Percentiles rank a stretch among this genome's conserved stretches.
Evolutionary conservation across 2,888 invertebrate species (phyloP).

Genomic region (Palloptera scutellata): DNA sequence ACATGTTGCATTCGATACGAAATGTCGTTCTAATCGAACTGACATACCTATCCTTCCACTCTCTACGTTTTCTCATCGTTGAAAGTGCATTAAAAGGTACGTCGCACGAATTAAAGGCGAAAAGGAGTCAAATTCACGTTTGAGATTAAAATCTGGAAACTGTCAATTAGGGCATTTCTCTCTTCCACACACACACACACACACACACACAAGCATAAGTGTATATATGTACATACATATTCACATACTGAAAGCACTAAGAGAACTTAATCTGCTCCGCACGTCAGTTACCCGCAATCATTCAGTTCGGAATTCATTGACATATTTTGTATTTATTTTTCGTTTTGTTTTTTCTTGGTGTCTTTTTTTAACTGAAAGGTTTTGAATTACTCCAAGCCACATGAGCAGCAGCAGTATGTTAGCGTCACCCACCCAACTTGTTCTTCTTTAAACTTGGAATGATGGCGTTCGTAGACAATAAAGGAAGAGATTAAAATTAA

Average conservation of each 20-base stretch:
- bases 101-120: background rate
- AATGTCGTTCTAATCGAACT: background rate
- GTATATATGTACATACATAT: too few relatives aligned
- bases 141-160: conserved; percentile 58
- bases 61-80: background rate
- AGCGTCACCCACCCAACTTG: conserved; percentile 18
- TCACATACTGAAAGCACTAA: background rate
- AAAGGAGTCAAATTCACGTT: conserved; percentile 43
- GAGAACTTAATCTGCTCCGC: conserved; percentile 8
- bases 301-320: conserved; percentile 23
- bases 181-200: background rate
- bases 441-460: conserved; percentile 8
- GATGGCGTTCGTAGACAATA: conserved; percentile 28
- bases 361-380: conserved; percentile 3
- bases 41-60: background rate
- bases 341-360: background rate
- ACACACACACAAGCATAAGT: background rate
- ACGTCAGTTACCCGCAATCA: conserved; percentile 14
- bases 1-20: background rate
- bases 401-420: too few relatives aligned
- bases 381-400: conserved; percentile 21
- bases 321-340: conserved; percentile 23
- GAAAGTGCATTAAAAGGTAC: conserved; percentile 9
- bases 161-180: conserved; percentile 61
- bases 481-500: conserved; percentile 35